Evolutionary conservation across 2,797 vertebrate species (phyloP), one percentile per base, ranked within the genome.

Genomic region (Danionella dracula): DNA sequence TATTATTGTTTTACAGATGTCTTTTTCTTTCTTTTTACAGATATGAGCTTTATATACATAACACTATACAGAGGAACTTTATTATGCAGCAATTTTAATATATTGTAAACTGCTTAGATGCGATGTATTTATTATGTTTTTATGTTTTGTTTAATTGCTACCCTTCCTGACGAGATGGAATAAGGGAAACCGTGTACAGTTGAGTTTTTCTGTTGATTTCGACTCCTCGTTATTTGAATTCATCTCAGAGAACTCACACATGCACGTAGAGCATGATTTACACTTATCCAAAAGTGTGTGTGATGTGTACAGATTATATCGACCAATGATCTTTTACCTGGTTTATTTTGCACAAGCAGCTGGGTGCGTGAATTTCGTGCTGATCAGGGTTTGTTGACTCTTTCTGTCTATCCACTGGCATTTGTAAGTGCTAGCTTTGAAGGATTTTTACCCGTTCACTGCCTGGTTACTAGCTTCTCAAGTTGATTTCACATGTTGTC

Each of bases 81-180:
- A 88, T 88, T 79, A 83, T 74, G 84, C 88, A 84, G 85, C 84
- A 70, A 87, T 83, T 87, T 88, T 89, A 90, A 90, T 90, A 90
- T 91, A 91, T 89, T 90, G 84, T 89, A 89, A 90, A 89, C 84
- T 82, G 87, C 88, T 90, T 90, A 82, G 76, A 90, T 89, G 86
- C 86, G 86, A 89, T 84, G 86, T 91, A 90, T 90, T 90, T 91
- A 90, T 91, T 78, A 66, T 1, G 32, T 46, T 65, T 35, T 35
- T n/a, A n/a, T 53, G 9, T 70, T 63, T 65, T 61, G 35, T 61
- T 86, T 88, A 82, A 87, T 85, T 87, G 77, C 84, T 85, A 84
- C 65, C 74, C 79, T 84, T 84, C 83, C 86, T 83, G 87, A 85
- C 80, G 89, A 85, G 78, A 80, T 78, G 82, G 79, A 85, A 79